phyloP scores from a whole-genome alignment of 1,140 invertebrate genomes.

The Listronotus bonariensis region DNA sequence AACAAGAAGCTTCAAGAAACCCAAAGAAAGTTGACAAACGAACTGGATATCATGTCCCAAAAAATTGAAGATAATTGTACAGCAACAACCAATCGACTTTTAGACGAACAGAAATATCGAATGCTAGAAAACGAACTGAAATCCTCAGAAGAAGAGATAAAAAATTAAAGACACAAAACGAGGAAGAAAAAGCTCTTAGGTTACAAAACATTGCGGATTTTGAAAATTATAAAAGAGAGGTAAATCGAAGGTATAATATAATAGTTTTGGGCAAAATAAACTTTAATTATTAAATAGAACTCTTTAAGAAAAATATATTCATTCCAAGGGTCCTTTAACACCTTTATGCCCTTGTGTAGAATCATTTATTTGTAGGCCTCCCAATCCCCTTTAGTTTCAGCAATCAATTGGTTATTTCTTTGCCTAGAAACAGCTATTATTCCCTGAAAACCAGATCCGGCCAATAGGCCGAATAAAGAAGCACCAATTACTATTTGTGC shows the following conservation, averaged over 20 bases:
- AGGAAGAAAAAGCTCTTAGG: constrained; percentile 24
- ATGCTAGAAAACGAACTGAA: constrained; percentile 20
- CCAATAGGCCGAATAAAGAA: no score
- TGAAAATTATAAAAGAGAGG: constrained; percentile 24
- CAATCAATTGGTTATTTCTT: no score
- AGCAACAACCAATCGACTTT: background rate
- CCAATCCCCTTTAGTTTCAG: no score
- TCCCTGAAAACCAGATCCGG: no score
- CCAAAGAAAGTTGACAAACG: constrained; percentile 26
- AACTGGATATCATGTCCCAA: constrained; percentile 32
- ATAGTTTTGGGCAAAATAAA: no score
- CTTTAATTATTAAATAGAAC: no score
- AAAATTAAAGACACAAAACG: constrained; percentile 19
- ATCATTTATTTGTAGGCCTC: no score
- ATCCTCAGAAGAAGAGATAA: constrained; percentile 18
- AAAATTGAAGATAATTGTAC: constrained; percentile 27
- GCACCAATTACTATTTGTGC: no score
- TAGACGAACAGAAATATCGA: constrained; percentile 28
- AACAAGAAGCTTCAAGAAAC: constrained; percentile 32
- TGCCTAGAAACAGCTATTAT: background rate
- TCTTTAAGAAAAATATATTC: no score
- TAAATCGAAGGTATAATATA: no score
- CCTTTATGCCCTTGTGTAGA: no score
- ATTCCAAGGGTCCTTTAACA: no score
- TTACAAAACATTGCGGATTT: constrained; percentile 2